These are phyloP conservation scores for Leptinotarsa texana DNA, from an alignment of 1,140 invertebrate species.

Conservation along the genomic window DNA sequence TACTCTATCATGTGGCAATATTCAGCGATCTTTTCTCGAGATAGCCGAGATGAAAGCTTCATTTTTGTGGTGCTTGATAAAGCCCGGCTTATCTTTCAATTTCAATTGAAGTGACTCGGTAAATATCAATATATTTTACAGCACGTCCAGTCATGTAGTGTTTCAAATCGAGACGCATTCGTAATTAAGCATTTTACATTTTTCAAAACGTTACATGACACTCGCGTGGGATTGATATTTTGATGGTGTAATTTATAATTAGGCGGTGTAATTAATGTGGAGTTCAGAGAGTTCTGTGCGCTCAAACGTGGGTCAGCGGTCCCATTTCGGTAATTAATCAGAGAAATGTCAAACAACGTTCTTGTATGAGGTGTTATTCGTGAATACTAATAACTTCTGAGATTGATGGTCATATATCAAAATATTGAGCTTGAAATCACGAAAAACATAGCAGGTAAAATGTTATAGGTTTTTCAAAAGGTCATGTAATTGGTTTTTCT, in stretches of 20 bases:
- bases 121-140: constrained; percentile 5
- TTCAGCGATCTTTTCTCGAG: neutral
- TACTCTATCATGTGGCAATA: neutral
- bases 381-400: too few relatives aligned
- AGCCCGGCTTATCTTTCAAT: constrained; percentile 1
- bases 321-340: too few relatives aligned
- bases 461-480: too few relatives aligned
- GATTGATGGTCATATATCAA: too few relatives aligned
- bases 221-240: neutral
- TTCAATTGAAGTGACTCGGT: neutral
- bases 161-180: constrained; percentile 6
- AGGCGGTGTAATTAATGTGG: neutral
- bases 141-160: neutral
- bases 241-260: neutral
- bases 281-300: too few relatives aligned
- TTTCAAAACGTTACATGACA: constrained; percentile 3
- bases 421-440: too few relatives aligned
- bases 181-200: constrained; percentile 1
- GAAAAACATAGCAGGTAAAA: too few relatives aligned
- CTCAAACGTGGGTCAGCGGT: too few relatives aligned
- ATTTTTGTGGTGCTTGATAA: constrained; percentile 1
- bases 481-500: too few relatives aligned
- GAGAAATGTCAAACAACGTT: too few relatives aligned
- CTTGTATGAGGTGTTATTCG: too few relatives aligned
- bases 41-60: neutral